Evolutionary conservation across 2,113 vertebrate genomes (phyloP).

Genomic region (Physeter macrocephalus): DNA sequence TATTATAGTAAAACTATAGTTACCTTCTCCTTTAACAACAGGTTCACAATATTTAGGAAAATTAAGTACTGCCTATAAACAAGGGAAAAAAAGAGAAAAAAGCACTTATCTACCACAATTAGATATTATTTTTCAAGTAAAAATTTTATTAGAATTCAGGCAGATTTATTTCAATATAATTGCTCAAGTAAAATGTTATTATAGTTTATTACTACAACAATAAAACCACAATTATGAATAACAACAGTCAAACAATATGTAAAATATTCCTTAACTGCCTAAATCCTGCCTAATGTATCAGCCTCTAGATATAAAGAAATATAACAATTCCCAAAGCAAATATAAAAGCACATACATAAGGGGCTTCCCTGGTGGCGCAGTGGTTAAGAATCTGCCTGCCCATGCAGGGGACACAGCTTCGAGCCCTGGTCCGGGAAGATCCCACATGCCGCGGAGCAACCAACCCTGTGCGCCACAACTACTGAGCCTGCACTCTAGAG

Average conservation of each 20-base stretch:
- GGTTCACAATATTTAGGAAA: conserved; percentile 97
- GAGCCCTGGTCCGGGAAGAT: too few species aligned
- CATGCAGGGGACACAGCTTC: too few species aligned
- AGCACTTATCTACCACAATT: not conserved
- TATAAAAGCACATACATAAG: not conserved
- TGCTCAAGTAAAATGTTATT: not conserved
- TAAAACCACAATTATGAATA: conserved; percentile 16
- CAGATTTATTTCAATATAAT: not conserved
- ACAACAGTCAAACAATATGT: not conserved
- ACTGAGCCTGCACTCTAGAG: too few species aligned
- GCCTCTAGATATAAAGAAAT: not conserved
- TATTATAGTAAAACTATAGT: conserved; percentile 45
- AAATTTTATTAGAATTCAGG: conserved; percentile 27
- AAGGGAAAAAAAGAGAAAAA: not conserved
- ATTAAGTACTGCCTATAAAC: conserved; percentile 91
- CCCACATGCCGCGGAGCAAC: too few species aligned
- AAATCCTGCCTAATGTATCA: not conserved
- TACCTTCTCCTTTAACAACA: conserved; percentile 93
- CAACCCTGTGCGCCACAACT: too few species aligned
- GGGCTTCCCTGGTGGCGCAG: too few species aligned
- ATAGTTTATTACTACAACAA: not conserved
- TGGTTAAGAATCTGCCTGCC: too few species aligned
- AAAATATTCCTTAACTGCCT: conserved; percentile 1
- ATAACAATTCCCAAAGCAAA: not conserved
- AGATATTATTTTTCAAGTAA: conserved; percentile 29